Evolutionary conservation across 2,888 invertebrate species (phyloP).

Genomic region (Prosopocoilus inquinatus): DNA sequence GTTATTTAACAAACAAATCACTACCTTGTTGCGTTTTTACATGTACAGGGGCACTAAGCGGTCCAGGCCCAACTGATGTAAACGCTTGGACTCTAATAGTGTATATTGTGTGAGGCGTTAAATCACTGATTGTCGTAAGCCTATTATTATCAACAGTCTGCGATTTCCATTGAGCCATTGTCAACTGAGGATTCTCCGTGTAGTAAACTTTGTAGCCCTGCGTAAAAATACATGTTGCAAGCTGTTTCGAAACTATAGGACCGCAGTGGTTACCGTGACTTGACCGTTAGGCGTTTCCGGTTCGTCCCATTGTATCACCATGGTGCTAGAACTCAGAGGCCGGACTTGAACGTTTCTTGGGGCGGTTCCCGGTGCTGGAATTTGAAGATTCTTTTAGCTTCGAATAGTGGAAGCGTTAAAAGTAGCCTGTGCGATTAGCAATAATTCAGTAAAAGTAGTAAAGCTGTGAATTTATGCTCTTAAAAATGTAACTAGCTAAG

Average conservation of each 20-base stretch:
- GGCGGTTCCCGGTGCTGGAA: conserved; percentile 90
- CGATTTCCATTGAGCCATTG: conserved; percentile 87
- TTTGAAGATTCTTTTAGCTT: conserved; percentile 13
- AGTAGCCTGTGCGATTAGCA: too few species aligned
- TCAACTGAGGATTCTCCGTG: conserved; percentile 83
- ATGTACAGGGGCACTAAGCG: conserved; percentile 93
- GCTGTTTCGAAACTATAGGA: neutral
- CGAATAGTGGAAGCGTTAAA: too few species aligned
- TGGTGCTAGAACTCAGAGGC: conserved; percentile 90
- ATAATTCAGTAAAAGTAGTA: too few species aligned
- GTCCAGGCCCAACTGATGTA: conserved; percentile 93
- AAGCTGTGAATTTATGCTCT: too few species aligned
- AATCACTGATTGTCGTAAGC: conserved; percentile 87
- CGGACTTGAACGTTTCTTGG: conserved; percentile 92
- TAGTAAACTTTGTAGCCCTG: conserved; percentile 98
- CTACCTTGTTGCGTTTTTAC: conserved; percentile 95
- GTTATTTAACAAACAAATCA: conserved; percentile 20
- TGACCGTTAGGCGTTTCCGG: conserved; percentile 97
- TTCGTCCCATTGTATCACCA: conserved; percentile 98
- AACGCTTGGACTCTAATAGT: conserved; percentile 92
- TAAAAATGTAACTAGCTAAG: too few species aligned
- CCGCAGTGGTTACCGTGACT: conserved; percentile 77
- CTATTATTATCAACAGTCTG: conserved; percentile 93
- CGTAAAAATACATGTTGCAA: conserved; percentile 28
- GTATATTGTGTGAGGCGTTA: conserved; percentile 90